A percentile compares a stretch with the other conserved stretches of the same genome.
Conservation (phyloP, 2,113 vertebrate species). For the Mormyrus iriodes region DNA sequence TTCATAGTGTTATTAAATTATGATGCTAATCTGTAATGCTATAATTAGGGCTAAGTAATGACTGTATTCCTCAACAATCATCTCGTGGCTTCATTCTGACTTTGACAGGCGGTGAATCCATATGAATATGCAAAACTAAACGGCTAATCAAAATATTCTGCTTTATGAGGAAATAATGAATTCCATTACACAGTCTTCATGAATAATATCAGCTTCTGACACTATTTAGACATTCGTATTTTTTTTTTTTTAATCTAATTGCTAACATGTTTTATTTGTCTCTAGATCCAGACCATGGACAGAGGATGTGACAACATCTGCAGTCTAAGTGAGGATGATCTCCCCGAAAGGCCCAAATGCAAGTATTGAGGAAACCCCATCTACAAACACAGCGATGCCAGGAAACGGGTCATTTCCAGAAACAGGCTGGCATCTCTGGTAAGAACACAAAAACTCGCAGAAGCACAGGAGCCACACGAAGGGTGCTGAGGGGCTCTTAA, state of each 20-base stretch:
- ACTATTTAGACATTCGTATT: constrained; percentile 4
- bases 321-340: background rate
- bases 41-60: constrained; percentile 3
- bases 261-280: background rate
- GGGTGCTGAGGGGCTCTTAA: background rate
- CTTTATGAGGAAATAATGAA: constrained; percentile 12
- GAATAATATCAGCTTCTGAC: background rate
- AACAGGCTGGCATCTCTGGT: background rate
- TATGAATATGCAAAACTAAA: background rate
- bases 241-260: background rate
- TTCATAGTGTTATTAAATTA: background rate
- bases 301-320: background rate
- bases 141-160: background rate
- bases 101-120: background rate
- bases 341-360: background rate
- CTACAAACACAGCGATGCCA: background rate
- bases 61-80: constrained; percentile 1
- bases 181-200: background rate
- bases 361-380: background rate
- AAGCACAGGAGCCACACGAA: background rate
- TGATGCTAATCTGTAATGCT: background rate
- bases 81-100: background rate
- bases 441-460: background rate
- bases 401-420: background rate
- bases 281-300: background rate